Base-by-base conservation (phyloP, 2,113 vertebrate genomes). In the Myxocyprinus asiaticus region DNA sequence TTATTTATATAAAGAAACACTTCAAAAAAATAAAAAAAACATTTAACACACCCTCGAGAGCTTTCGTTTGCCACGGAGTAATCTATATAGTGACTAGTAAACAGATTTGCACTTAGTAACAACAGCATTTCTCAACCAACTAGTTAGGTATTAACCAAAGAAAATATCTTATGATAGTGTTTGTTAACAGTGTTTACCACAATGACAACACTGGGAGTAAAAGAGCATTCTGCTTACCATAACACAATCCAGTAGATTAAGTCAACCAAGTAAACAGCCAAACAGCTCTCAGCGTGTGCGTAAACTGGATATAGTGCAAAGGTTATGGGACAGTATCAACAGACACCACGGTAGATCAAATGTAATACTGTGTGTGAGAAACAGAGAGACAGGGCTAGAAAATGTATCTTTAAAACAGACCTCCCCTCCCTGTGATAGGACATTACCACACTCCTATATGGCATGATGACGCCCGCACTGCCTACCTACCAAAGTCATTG, bases 381-480 rank as follows among this genome's bases (percentile, higher is more conserved):
- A 33, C 5, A 62, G 9, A 4, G 5, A 64, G 48, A 68, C 51
- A 3, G 47, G 42, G 7, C 63, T 59, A 56, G 76, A 61, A 67
- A 33, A 71, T 45, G 48, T 45, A 9, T 33, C 11, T 71, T 76
- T 56, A 3, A 51, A 45, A 62, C 77, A 65, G 63, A 79, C 84
- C 77, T 61, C 74, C 44, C n/a, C 4, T 55, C 47, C 45, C 77
- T 51, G 64, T 69, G 76, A 82, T 78, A 73, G 81, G 81, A 64
- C 42, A 33, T 33, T 1, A 33, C 22, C 22, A 63, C 70, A 4
- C 44, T 22, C 4, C 5, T 51, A 14, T 22, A 10, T 15, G 55
- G 55, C 12, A 6, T 1, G 12, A 56, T n/a, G n/a, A n/a, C n/a
- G n/a, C n/a, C n/a, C n/a, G n/a, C n/a, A 73, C 67, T 58, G 43